Evolutionary conservation across 2,113 vertebrate genomes (phyloP).

Genomic region (Orthonyx spaldingii): DNA sequence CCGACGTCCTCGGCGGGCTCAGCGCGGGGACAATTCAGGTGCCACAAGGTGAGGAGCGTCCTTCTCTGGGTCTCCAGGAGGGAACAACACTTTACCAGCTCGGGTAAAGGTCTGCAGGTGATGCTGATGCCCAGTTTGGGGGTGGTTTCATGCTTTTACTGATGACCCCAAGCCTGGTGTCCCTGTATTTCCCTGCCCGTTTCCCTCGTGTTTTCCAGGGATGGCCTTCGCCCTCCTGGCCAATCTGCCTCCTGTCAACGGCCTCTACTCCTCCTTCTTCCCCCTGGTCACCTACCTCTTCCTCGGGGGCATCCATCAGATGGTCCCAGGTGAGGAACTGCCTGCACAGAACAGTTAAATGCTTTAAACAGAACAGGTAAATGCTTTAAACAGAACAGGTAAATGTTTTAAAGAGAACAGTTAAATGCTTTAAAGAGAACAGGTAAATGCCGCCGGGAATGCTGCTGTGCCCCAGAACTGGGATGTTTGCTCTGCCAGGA

Average conservation of each 20-base stretch:
- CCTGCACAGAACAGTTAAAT: background rate
- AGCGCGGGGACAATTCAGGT: slow-evolving; percentile 90
- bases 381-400: too few species aligned
- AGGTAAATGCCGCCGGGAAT: background rate
- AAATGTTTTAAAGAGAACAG: too few species aligned
- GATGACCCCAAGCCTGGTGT: too few species aligned
- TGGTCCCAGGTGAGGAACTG: slow-evolving; percentile 85
- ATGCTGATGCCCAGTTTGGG: background rate
- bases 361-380: background rate
- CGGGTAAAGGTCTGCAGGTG: background rate
- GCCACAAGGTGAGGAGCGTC: slow-evolving; percentile 78
- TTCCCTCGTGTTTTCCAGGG: slow-evolving; percentile 65
- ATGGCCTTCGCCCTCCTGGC: slow-evolving; percentile 92
- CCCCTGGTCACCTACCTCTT: slow-evolving; percentile 87
- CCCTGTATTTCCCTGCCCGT: background rate
- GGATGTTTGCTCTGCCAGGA: rapidly evolving
- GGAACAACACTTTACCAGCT: background rate
- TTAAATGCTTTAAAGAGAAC: too few species aligned
- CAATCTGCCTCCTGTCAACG: slow-evolving; percentile 89
- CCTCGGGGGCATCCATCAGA: slow-evolving; percentile 87
- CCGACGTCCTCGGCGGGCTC: slow-evolving; percentile 85
- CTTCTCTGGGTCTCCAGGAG: background rate
- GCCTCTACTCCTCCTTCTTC: slow-evolving; percentile 93
- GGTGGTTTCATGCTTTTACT: background rate
- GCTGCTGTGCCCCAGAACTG: rapidly evolving